These are phyloP conservation scores for Tachyglossus aculeatus DNA, from an alignment of 2,797 vertebrate species.

Conservation along the genomic window DNA sequence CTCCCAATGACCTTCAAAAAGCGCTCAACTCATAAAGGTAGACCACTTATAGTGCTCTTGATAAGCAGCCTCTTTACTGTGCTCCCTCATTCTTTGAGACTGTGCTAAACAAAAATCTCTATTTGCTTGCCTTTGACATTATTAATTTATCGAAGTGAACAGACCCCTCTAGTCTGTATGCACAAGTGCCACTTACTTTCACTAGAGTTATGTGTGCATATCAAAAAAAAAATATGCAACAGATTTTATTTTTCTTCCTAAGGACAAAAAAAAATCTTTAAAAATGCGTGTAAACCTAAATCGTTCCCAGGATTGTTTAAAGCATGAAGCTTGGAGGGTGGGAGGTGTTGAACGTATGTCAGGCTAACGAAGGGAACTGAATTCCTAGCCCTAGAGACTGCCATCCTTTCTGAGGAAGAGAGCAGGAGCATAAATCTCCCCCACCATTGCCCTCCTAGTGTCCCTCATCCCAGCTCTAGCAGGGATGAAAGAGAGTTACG, in stretches of 20 bases:
- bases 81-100: not conserved
- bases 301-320: not conserved
- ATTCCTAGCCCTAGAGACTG: not conserved
- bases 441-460: fast-evolving
- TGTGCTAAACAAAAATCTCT: not conserved
- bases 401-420: not conserved
- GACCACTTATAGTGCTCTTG: fast-evolving
- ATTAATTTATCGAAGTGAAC: not conserved
- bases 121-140: not conserved
- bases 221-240: not conserved
- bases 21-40: not conserved
- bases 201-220: not conserved
- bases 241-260: not conserved
- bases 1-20: not conserved
- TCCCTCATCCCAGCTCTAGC: not conserved
- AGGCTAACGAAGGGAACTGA: not conserved
- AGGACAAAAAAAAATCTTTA: not conserved
- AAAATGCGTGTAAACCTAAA: not conserved
- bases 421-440: not conserved
- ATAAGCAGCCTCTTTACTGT: fast-evolving
- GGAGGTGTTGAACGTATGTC: not conserved
- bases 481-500: not conserved
- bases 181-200: not conserved
- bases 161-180: not conserved
- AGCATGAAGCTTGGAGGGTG: fast-evolving